These are phyloP conservation scores for Pherbina coryleti DNA, from an alignment of 2,888 invertebrate genomes.

Conservation along the genomic window DNA sequence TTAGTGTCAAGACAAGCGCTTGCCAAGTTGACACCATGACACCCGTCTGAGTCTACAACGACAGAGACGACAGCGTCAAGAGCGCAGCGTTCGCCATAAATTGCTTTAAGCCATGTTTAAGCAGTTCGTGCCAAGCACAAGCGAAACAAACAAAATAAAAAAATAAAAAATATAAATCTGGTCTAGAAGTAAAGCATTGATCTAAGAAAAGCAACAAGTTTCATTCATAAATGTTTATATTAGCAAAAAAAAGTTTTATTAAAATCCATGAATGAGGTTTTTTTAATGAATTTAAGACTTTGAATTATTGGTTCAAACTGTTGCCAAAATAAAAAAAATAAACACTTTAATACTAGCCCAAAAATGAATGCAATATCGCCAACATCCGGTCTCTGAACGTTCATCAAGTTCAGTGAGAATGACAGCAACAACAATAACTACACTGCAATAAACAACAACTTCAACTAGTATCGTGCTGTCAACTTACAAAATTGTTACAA, in stretches of 20 bases:
- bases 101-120: constrained; percentile 37
- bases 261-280: background rate
- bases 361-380: background rate
- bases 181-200: background rate
- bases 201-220: background rate
- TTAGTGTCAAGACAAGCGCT: constrained; percentile 42
- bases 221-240: constrained; percentile 40
- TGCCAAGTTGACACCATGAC: constrained; percentile 43
- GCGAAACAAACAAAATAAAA: background rate
- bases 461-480: constrained; percentile 22
- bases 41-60: constrained; percentile 37
- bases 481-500: constrained; percentile 28
- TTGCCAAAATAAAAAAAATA: constrained; percentile 8
- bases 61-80: constrained; percentile 1
- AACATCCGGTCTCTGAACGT: constrained; percentile 35
- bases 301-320: background rate
- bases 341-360: background rate
- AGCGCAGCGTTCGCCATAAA: constrained; percentile 32
- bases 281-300: too few relatives aligned
- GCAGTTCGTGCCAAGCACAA: constrained; percentile 39
- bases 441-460: background rate
- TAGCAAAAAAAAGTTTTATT: background rate
- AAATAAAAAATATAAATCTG: background rate
- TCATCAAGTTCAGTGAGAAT: constrained; percentile 23
- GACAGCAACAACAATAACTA: background rate